Percentiles rank a stretch among this genome's conserved stretches.
Conservation (phyloP, 2,113 vertebrate species). For the Strigops habroptila region DNA sequence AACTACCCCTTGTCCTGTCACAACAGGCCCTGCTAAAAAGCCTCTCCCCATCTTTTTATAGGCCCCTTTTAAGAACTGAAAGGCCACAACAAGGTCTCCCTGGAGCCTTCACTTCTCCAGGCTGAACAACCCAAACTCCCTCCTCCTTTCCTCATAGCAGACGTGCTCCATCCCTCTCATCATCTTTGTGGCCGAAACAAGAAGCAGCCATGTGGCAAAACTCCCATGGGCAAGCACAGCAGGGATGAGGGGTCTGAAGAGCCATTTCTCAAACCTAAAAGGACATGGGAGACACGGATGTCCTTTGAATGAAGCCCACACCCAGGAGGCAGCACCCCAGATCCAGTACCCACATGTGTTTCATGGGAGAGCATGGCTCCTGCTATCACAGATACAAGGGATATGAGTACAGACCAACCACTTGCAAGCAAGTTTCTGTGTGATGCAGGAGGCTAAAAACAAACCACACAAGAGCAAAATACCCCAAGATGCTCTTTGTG, state of each 20-base stretch:
- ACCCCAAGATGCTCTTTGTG: neutral
- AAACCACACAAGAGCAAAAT: neutral
- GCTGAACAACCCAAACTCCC: neutral
- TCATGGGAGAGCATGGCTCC: neutral
- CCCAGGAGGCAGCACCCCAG: neutral
- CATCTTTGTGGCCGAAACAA: neutral
- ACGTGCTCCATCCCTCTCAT: neutral
- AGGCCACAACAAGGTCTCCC: neutral
- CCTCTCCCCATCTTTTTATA: neutral
- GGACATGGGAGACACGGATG: accelerated
- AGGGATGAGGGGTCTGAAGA: neutral
- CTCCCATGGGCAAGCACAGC: neutral
- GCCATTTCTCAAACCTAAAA: neutral
- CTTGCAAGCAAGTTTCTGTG: neutral
- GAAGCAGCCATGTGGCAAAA: neutral
- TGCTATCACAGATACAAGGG: neutral
- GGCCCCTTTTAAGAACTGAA: neutral
- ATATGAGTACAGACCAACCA: neutral
- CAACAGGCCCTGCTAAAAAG: neutral
- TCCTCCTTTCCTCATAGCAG: neutral
- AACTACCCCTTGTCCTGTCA: neutral
- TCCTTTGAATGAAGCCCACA: neutral
- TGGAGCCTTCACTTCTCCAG: neutral
- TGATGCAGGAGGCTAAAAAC: neutral
- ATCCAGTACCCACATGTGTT: accelerated